Evolutionary conservation across 2,113 vertebrate species (phyloP).

Genomic region (Leptosomus discolor): DNA sequence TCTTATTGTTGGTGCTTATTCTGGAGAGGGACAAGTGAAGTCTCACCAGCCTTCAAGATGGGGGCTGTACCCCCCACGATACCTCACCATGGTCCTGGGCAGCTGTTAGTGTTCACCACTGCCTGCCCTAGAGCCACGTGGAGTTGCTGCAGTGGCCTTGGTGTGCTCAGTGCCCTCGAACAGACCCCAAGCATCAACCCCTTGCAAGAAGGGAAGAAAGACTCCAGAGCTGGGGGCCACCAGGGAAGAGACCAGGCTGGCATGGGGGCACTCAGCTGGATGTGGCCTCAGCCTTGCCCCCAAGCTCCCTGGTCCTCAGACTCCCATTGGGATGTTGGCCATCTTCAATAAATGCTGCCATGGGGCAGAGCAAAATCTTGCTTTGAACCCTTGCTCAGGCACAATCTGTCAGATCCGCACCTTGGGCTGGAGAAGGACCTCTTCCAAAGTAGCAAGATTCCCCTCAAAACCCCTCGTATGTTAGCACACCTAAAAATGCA

Average conservation of each 20-base stretch:
- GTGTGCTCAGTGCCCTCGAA: not conserved
- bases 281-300: not conserved
- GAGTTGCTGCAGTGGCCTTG: accelerated
- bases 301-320: not conserved
- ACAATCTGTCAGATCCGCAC: not conserved
- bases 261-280: not conserved
- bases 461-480: not conserved
- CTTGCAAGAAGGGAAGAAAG: not conserved
- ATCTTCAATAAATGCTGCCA: not conserved
- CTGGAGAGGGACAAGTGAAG: not conserved
- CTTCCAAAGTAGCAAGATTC: not conserved
- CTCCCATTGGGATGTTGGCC: not conserved
- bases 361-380: not conserved
- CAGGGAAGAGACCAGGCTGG: not conserved
- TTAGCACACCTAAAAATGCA: not conserved
- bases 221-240: accelerated
- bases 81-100: accelerated
- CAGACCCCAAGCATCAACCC: accelerated
- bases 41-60: not conserved
- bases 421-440: not conserved
- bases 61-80: accelerated
- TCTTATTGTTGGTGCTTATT: not conserved
- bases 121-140: accelerated
- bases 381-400: not conserved
- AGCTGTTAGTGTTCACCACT: not conserved